A percentile compares a stretch with the other conserved stretches of the same genome.
Conservation (phyloP, 2,888 invertebrate genomes). For the Polymixis lichenea region DNA sequence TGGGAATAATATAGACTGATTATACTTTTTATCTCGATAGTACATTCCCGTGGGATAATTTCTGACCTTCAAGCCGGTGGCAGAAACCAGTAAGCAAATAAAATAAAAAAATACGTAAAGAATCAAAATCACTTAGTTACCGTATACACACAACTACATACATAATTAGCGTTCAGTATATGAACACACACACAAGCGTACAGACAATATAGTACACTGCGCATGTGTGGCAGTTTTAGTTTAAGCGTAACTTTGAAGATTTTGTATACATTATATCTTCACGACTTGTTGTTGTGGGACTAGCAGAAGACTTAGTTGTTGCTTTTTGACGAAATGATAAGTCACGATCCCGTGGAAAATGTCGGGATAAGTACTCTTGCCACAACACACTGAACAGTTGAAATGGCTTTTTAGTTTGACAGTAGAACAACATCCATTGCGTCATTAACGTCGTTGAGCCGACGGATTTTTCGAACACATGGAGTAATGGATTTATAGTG, state of each 20-base stretch:
- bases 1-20: too few species aligned
- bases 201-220: constrained; percentile 30
- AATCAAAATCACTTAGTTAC: constrained; percentile 42
- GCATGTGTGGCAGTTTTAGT: constrained; percentile 35
- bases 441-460: too few species aligned
- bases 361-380: too few species aligned
- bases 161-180: constrained; percentile 47
- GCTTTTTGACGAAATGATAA: not conserved
- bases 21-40: too few species aligned
- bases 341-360: too few species aligned
- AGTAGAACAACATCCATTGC: too few species aligned
- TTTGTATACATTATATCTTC: constrained; percentile 33
- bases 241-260: constrained; percentile 50
- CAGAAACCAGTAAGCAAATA: not conserved
- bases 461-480: too few species aligned
- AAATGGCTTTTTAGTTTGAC: too few species aligned
- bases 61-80: too few species aligned
- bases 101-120: constrained; percentile 5
- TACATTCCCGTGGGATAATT: too few species aligned
- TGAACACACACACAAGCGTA: constrained; percentile 27
- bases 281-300: not conserved
- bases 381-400: too few species aligned
- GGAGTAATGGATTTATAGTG: too few species aligned
- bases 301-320: not conserved
- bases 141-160: constrained; percentile 39